phyloP scores from a whole-genome alignment of 2,888 invertebrate species.

The Sisyra terminalis region DNA sequence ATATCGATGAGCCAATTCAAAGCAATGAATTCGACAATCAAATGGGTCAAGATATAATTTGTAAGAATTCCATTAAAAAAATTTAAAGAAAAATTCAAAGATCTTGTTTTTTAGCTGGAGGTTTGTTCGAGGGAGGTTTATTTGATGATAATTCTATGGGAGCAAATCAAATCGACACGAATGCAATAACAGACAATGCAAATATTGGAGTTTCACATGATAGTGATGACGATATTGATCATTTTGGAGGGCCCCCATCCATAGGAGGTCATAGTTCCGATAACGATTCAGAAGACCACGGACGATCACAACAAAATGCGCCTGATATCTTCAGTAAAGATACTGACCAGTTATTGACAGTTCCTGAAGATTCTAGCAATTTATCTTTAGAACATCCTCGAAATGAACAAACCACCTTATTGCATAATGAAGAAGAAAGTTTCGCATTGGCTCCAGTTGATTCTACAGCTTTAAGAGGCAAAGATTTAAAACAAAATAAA shows the following conservation, averaged over 20 bases:
- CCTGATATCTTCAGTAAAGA: no score
- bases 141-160: slow-evolving; percentile 78
- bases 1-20: slow-evolving; percentile 54
- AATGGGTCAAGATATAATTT: slow-evolving; percentile 70
- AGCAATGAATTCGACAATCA: slow-evolving; percentile 70
- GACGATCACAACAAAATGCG: no score
- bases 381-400: slow-evolving; percentile 24
- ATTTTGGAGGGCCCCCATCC: slow-evolving; percentile 64
- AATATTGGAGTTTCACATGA: slow-evolving; percentile 15
- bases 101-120: slow-evolving; percentile 47
- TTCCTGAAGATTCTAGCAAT: slow-evolving; percentile 49
- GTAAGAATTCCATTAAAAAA: no score
- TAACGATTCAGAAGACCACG: slow-evolving; percentile 6
- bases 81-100: no score
- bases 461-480: slow-evolving; percentile 75
- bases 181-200: slow-evolving; percentile 21
- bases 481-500: no score
- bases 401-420: slow-evolving; percentile 64
- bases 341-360: slow-evolving; percentile 16
- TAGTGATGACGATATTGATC: slow-evolving; percentile 54
- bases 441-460: slow-evolving; percentile 94
- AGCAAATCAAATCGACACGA: slow-evolving; percentile 28
- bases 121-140: slow-evolving; percentile 76
- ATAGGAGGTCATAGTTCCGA: slow-evolving; percentile 34
- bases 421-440: slow-evolving; percentile 89